Percentiles rank a stretch among this genome's conserved stretches.
phyloP scores from a whole-genome alignment of 2,113 vertebrate species.

The Elachura formosa region DNA sequence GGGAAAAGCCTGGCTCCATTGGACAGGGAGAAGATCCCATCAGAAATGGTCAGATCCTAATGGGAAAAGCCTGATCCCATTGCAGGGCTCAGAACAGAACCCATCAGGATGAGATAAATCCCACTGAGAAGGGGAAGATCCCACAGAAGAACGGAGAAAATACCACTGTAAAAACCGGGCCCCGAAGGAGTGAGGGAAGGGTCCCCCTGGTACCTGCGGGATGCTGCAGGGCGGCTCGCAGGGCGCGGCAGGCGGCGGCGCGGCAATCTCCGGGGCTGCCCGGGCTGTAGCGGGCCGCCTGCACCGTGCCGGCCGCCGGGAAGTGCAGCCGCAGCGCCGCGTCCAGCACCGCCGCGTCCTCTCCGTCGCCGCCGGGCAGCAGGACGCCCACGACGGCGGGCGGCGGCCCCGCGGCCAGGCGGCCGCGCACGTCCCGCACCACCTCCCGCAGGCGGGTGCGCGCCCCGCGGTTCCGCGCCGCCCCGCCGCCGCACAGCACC shows the following conservation, averaged over 20 bases:
- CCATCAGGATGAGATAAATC: neutral
- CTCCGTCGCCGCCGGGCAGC: neutral
- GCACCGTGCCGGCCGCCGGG: constrained; percentile 56
- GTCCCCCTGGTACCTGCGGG: neutral
- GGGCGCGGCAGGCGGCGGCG: constrained; percentile 30
- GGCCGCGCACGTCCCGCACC: neutral
- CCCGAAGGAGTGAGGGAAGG: neutral
- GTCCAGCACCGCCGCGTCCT: constrained; percentile 1
- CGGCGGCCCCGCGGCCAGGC: neutral
- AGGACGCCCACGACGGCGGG: constrained; percentile 18
- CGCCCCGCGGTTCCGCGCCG: neutral
- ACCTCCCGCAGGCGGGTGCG: neutral
- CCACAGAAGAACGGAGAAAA: neutral
- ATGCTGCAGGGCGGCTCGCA: constrained; percentile 56
- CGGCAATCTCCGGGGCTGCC: constrained; percentile 8
- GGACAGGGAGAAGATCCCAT: neutral
- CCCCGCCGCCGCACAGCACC: no score
- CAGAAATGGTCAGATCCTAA: neutral
- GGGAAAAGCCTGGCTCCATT: neutral
- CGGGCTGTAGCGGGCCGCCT: constrained; percentile 45
- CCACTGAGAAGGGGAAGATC: neutral
- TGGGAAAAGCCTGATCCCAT: neutral
- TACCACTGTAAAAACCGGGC: neutral
- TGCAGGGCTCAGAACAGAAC: neutral
- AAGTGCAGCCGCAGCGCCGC: constrained; percentile 20